Percentiles rank a stretch among this genome's conserved stretches.
These are phyloP conservation scores for Xenentodon cancila DNA, from an alignment of 2,797 vertebrate species.

Conservation along the genomic window DNA sequence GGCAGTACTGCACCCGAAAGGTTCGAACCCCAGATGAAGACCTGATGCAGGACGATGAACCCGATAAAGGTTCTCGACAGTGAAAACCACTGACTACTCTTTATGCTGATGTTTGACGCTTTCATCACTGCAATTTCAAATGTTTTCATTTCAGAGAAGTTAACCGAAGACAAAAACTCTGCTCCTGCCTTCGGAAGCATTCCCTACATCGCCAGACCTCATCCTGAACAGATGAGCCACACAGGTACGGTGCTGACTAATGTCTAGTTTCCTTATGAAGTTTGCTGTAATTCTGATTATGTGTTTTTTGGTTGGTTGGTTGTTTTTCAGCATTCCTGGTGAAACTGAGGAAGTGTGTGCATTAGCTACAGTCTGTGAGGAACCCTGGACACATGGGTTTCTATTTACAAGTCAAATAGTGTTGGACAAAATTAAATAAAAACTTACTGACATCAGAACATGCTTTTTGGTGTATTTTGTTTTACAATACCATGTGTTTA, in stretches of 20 bases:
- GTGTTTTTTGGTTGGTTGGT: conserved; percentile 3
- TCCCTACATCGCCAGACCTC: conserved; percentile 88
- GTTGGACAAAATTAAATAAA: conserved; percentile 13
- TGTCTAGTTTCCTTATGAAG: neutral
- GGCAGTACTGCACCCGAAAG: conserved; percentile 69
- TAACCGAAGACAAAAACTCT: conserved; percentile 1
- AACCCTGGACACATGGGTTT: neutral
- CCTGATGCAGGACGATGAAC: conserved; percentile 41
- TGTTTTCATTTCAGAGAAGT: conserved; percentile 49
- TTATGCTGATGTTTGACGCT: neutral
- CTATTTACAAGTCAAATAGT: neutral
- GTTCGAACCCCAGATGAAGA: conserved; percentile 41
- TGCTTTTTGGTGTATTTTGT: too few species aligned
- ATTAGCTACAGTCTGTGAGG: conserved; percentile 6
- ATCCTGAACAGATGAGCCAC: conserved; percentile 84
- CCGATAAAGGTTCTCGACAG: conserved; percentile 58
- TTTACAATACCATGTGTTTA: too few species aligned
- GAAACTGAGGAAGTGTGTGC: conserved; percentile 87
- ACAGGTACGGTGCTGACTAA: conserved; percentile 82
- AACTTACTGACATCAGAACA: conserved; percentile 1
- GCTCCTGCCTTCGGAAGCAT: conserved; percentile 64
- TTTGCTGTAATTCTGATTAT: neutral
- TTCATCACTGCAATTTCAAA: neutral
- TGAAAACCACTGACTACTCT: accelerated
- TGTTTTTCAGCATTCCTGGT: conserved; percentile 89